Base-by-base conservation (phyloP, 2,888 invertebrate genomes). In the Nomada ferruginata region DNA sequence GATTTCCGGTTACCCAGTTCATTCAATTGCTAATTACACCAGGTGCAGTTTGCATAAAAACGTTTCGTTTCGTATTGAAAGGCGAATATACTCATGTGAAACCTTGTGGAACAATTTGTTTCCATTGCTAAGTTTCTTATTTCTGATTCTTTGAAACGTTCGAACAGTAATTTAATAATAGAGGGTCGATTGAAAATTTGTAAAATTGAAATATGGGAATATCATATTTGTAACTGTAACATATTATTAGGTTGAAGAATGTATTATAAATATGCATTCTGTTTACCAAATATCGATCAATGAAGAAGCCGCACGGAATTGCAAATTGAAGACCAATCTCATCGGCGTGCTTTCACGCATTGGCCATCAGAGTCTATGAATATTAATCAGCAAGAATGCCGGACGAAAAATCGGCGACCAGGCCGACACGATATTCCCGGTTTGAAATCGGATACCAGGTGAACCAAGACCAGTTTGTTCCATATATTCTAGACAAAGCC, bases 331-430 rank as follows among this genome's bases (percentile, higher is more conserved):
- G 11, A 68, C 26, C 85, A 81, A 81, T 84, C 72, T 84, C 80
- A 26, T 85, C 63, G 53, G 29, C 20, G 26, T 13, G 66, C 72
- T 71, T 73, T 70, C 73, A 85, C 69, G 84, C 78, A 66, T 78
- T 74, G 53, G 42, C 76, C 72, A 63, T 75, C 75, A 66, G 47
- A 18, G 59, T 76, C 82, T 82, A 85, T 85, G 84, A 85, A 85
- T 85, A 85, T 85, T 85, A 82, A 85, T 82, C 75, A 73, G 78
- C 42, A 26, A 53, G 2, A 47, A 66, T 57, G 60, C 15, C 13
- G 23, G 53, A 60, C 10, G 47, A 70, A 79, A 76, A 50, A 50
- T 63, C 47, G 7, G n/a, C 52, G 36, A 47, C 10, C 26, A 7
- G 50, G 2, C 13, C n/a, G 15, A 36, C 18, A 42, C 47, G 52